Evolutionary conservation across 2,888 invertebrate genomes (phyloP).

Genomic region (Acanthococcus lagerstroemiae): DNA sequence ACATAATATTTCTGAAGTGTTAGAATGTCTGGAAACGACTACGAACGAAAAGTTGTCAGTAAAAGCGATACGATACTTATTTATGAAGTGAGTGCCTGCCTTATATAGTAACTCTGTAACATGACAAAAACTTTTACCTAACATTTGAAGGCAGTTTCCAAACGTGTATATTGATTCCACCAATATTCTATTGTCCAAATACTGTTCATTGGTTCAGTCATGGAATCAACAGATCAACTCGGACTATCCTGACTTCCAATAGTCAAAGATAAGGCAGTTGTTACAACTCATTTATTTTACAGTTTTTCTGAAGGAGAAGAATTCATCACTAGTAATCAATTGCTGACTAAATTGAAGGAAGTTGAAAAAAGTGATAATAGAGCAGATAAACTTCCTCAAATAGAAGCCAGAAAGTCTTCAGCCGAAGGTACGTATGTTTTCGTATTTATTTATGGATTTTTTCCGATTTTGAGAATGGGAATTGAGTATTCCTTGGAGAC

Average conservation of each 20-base stretch:
- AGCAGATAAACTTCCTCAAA: conserved; percentile 19
- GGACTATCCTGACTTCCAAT: background rate
- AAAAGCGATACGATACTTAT: conserved; percentile 76
- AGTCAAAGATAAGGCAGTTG: background rate
- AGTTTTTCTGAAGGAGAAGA: conserved; percentile 77
- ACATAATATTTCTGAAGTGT: conserved; percentile 61
- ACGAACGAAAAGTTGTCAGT: conserved; percentile 78
- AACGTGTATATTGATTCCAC: too few relatives aligned
- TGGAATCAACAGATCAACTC: too few relatives aligned
- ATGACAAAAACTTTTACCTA: too few relatives aligned
- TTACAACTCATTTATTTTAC: too few relatives aligned
- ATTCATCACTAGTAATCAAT: conserved; percentile 72
- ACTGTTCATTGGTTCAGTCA: too few relatives aligned
- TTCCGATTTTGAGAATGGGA: background rate
- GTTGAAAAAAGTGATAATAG: conserved; percentile 4
- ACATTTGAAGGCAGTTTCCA: too few relatives aligned
- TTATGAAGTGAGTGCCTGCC: conserved; percentile 53
- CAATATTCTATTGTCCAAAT: too few relatives aligned
- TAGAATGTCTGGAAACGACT: conserved; percentile 70
- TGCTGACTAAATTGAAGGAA: conserved; percentile 40
- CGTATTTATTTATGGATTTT: background rate
- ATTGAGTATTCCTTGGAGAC: background rate
- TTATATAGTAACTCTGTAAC: too few relatives aligned
- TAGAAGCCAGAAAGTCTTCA: conserved; percentile 15
- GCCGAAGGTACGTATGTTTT: conserved; percentile 1